phyloP scores from a whole-genome alignment of 2,797 vertebrate species.

The Gymnocypris eckloni region DNA sequence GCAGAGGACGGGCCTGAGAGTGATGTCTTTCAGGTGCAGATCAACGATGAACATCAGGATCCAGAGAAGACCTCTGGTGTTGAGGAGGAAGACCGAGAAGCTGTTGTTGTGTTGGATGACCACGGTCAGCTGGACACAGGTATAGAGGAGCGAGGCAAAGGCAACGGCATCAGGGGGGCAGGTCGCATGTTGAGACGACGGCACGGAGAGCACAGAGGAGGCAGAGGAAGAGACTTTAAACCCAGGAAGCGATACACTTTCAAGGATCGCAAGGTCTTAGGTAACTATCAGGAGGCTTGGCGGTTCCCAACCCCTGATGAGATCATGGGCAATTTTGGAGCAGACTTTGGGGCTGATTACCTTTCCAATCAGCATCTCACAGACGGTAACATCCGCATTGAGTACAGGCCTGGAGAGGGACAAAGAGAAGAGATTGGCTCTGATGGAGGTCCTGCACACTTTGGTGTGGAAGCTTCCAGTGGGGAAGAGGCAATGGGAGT shows the following conservation, averaged over 20 bases:
- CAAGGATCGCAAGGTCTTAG: constrained; percentile 70
- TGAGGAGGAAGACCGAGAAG: constrained; percentile 63
- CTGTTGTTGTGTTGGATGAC: constrained; percentile 62
- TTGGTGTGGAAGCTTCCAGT: constrained; percentile 65
- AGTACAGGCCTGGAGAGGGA: constrained; percentile 72
- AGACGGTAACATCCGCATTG: constrained; percentile 76
- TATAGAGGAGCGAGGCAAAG: constrained; percentile 61
- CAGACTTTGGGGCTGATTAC: constrained; percentile 74
- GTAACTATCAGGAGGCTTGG: constrained; percentile 74
- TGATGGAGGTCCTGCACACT: constrained; percentile 65
- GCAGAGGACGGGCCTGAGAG: constrained; percentile 78
- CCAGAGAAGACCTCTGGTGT: constrained; percentile 57
- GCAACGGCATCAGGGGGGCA: constrained; percentile 64
- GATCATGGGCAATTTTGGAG: constrained; percentile 68
- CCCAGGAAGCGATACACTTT: constrained; percentile 69
- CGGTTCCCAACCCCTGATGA: constrained; percentile 70
- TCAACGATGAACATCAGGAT: constrained; percentile 77
- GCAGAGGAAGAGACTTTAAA: constrained; percentile 75
- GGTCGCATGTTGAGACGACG: constrained; percentile 67
- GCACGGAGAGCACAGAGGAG: constrained; percentile 66
- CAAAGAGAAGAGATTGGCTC: constrained; percentile 67
- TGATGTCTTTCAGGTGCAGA: constrained; percentile 77
- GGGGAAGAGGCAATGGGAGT: constrained; percentile 70
- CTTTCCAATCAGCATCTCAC: constrained; percentile 76
- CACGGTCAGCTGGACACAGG: constrained; percentile 63